Base-by-base conservation (phyloP, 1,140 invertebrate genomes). In the Drosophila tristis region DNA sequence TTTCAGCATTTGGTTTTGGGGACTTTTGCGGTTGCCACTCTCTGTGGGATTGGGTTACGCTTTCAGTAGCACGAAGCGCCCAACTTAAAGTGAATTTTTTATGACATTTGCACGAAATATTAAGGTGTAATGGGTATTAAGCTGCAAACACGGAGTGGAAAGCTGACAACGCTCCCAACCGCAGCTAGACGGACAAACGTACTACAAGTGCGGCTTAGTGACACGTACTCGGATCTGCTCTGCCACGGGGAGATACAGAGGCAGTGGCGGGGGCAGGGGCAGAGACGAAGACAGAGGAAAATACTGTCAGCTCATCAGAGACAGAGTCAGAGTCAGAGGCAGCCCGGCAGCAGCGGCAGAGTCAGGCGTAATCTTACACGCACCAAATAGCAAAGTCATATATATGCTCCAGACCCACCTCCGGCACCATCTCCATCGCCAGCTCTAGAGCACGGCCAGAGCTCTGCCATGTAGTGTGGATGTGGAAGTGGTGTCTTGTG, bases 71-170 rank as follows among this genome's bases (percentile, higher is more conserved):
- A 62, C 63, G 59, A 73, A 60, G 44, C 61, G 78, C 70, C 75
- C 61, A 54, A 68, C 35, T 87, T 78, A 81, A 86, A 86, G 70
- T 86, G 78, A 79, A 87, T 87, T 82, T 73, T 79, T 68, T 74
- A 89, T 89, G 84, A 84, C 84, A 84, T 70, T 87, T 78, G 82
- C 82, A 79, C 84, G 84, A 89, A 82, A 89, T 87, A 87, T 84
- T 77, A 87, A 87, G 84, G 84, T 89, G 75, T 84, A 84, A 87
- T 89, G 84, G 79, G 71, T 59, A 77, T 84, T 79, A 82, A 87
- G 84, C 71, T 57, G 67, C 71, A 66, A 73, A 75, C 68, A 68
- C 74, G 62, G 56, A 64, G 49, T 75, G 47, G 59, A 78, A 75
- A 81, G 74, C 78, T 80, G 64, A 73, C 80, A 85, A 58, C 76